Evolutionary conservation across 2,888 invertebrate species (phyloP).

Genomic region (Seladonia tumulorum): DNA sequence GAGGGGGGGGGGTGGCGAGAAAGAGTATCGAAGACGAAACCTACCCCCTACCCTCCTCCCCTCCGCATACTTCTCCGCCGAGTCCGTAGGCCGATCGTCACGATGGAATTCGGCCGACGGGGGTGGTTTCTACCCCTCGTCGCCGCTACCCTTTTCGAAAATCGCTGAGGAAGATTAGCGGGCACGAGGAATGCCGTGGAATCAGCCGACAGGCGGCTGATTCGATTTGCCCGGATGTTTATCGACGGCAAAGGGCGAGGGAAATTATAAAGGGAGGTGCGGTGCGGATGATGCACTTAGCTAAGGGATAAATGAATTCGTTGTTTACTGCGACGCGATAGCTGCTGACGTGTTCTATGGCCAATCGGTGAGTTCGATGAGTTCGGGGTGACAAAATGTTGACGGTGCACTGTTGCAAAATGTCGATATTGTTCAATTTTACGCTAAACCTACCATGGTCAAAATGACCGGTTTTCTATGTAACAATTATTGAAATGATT

Average conservation of each 20-base stretch:
- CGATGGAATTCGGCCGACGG: background rate
- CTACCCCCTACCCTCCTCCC: background rate
- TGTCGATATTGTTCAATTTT: background rate
- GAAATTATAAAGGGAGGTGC: background rate
- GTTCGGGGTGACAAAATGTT: background rate
- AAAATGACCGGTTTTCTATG: too few relatives aligned
- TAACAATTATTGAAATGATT: too few relatives aligned
- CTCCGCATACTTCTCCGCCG: background rate
- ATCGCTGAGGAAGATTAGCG: background rate
- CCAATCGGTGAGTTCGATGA: background rate
- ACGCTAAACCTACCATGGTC: too few relatives aligned
- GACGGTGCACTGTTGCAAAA: too few relatives aligned
- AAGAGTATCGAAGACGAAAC: background rate
- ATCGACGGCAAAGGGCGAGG: background rate
- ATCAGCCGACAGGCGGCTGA: constrained; percentile 3
- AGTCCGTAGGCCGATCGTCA: background rate
- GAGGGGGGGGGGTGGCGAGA: constrained; percentile 23
- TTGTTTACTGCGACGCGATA: background rate
- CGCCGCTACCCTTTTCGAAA: background rate
- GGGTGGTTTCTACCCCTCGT: background rate
- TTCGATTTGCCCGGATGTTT: constrained; percentile 16
- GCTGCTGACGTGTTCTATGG: background rate
- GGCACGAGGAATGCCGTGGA: background rate
- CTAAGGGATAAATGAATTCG: background rate
- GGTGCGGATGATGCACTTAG: constrained; percentile 4